phyloP scores from a whole-genome alignment of 2,797 vertebrate genomes.

The Phaenicophaeus curvirostris region DNA sequence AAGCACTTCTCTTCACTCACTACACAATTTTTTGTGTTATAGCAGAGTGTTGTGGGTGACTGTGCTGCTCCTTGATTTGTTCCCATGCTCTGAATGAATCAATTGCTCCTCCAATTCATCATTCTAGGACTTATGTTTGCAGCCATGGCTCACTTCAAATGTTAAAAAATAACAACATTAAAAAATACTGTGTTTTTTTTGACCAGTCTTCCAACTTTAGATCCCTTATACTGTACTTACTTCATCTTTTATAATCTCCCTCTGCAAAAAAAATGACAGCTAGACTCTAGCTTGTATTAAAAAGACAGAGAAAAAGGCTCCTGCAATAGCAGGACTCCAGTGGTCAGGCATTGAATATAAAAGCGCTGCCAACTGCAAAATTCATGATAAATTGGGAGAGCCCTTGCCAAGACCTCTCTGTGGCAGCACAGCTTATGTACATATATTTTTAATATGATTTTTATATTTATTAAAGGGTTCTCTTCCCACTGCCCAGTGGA shows the following conservation, averaged over 20 bases:
- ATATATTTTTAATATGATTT: constrained; percentile 9
- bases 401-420: background rate
- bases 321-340: background rate
- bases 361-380: constrained; percentile 6
- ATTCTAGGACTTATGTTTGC: background rate
- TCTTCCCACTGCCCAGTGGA: background rate
- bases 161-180: background rate
- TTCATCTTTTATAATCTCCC: background rate
- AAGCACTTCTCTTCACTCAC: background rate
- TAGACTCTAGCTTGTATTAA: background rate
- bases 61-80: background rate
- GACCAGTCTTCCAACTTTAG: background rate
- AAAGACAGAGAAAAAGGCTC: background rate
- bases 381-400: background rate
- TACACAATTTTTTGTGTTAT: background rate
- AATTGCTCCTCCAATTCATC: background rate
- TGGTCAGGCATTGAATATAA: background rate
- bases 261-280: background rate
- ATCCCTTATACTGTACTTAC: background rate
- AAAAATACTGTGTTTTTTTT: background rate
- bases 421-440: background rate
- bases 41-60: background rate
- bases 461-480: background rate
- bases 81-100: background rate
- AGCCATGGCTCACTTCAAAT: background rate